Base-by-base conservation (phyloP, 1,140 invertebrate genomes). In the Calephelis nemesis region DNA sequence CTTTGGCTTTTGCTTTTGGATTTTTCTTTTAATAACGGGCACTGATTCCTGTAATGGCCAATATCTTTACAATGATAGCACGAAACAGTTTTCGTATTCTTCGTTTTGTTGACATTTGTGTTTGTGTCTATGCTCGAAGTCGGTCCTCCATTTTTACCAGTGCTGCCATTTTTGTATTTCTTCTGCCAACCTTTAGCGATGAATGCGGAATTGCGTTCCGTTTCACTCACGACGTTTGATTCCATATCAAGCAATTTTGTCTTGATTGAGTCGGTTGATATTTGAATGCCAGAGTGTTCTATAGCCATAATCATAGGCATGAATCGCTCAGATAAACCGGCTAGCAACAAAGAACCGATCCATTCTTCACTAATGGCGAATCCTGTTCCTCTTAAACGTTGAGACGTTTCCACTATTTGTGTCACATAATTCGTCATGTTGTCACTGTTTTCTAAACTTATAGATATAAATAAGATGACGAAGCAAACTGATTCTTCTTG, bases 241-340 rank as follows among this genome's bases (percentile, higher is more conserved):
- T 75, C 68, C 73, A 77, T 77, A 66, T 79, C 73, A 0, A 86
- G 39, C 4, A 87, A 71, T 72, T 87, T 87, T 19, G 74, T 75
- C 69, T 86, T 87, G 19, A 87, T 84, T 15, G 72, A 70, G 62
- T 88, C 83, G 7, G 71, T 74, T 13, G 73, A 80, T 10, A 88
- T 76, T 54, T 60, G 63, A 15, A 79, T 77, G 19, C 78, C 49
- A 52, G 85, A 12, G 89, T 87, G 15, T 19, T 19, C 15, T 19
- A 19, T 19, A 19, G 15, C 15, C 15, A 19, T 19, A 19, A 19
- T 19, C 85, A 88, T 89, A 0, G 88, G 82, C 69, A 72, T 70
- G 69, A 80, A 90, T 54, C 77, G 47, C 45, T 84, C 82, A 11
- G 82, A 78, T 69, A 88, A 75, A 60, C 85, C 83, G 1, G 85